A percentile compares a stretch with the other conserved stretches of the same genome.
phyloP scores from a whole-genome alignment of 2,888 invertebrate species.

The Dasypolia templi region DNA sequence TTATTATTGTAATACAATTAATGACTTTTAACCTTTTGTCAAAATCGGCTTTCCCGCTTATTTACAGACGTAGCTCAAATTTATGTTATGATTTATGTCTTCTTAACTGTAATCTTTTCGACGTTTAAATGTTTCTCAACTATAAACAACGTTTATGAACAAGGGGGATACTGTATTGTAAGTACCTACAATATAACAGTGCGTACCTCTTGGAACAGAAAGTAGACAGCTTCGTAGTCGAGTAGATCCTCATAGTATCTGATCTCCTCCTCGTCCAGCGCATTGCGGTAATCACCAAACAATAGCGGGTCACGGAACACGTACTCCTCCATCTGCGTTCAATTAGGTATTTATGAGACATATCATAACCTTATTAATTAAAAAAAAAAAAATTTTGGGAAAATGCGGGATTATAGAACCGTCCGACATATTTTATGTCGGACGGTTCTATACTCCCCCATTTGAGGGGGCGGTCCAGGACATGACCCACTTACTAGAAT shows the following conservation, averaged over 20 bases:
- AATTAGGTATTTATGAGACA: neutral
- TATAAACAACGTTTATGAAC: neutral
- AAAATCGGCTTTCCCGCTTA: neutral
- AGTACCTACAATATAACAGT: neutral
- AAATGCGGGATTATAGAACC: neutral
- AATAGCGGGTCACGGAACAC: conserved; percentile 95
- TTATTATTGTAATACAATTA: neutral
- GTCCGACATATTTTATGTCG: no score
- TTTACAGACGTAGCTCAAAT: neutral
- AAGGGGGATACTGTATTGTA: neutral
- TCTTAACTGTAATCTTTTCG: neutral
- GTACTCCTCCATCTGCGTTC: conserved; percentile 90
- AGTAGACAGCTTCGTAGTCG: conserved; percentile 97
- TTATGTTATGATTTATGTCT: neutral
- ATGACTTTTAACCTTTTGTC: neutral
- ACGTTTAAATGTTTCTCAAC: neutral
- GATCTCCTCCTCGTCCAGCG: conserved; percentile 94
- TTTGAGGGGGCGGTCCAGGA: neutral
- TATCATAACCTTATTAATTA: neutral
- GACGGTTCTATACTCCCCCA: no score
- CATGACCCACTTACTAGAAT: neutral
- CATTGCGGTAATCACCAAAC: conserved; percentile 97
- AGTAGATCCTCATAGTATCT: conserved; percentile 96
- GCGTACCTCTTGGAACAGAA: conserved; percentile 96
- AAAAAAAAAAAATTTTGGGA: accelerated